Base-by-base conservation (phyloP, 2,888 invertebrate genomes). In the Ramazzottius varieornatus region DNA sequence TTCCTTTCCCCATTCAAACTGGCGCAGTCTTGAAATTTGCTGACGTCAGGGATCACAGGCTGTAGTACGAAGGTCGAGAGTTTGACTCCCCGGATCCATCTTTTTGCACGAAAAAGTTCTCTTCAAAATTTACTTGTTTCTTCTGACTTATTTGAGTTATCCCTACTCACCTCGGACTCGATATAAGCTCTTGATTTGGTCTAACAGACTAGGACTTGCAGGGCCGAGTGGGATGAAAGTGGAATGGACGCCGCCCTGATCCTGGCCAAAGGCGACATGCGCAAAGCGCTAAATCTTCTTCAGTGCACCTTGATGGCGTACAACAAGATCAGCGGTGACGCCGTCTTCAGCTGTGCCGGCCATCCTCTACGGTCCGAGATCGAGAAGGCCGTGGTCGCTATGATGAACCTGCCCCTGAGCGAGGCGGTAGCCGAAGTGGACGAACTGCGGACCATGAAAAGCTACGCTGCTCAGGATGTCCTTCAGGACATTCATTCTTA, bases 271-370 rank as follows among this genome's bases (percentile, higher is more conserved):
- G 98, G 98, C 16, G 98, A 99, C 77, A 99, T 99, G 98, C 82
- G 98, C 70, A 89, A 88, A 76, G 91, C 94, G 0, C 77, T 99
- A 32, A 98, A 98, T 78, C 87, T 96, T 32, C 79, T 99, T 65
- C 96, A 98, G 77, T 91, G 93, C 78, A 89, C 93, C 16, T 86
- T 88, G 78, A 83, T 96, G 77, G 93, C 94, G 1, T 91, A 86
- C 76, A 85, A 86, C 70, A 79, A 81, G 69, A 88, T 98, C 34
- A 86, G 84, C 33, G 92, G 93, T 77, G 85, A 87, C 70, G 86
- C 84, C 74, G 94, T 88, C 1, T 98, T 98, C 76, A 84, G 85
- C 1, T 98, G 96, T 76, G 92, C 96, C 33, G 98, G 96, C 0
- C 94, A 98, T 77, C 98, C 98, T 1, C 79, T 89, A 32, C 85